Percentiles rank a stretch among this genome's conserved stretches.
Evolutionary conservation across 2,113 vertebrate species (phyloP).

Genomic region (Misgurnus anguillicaudatus): DNA sequence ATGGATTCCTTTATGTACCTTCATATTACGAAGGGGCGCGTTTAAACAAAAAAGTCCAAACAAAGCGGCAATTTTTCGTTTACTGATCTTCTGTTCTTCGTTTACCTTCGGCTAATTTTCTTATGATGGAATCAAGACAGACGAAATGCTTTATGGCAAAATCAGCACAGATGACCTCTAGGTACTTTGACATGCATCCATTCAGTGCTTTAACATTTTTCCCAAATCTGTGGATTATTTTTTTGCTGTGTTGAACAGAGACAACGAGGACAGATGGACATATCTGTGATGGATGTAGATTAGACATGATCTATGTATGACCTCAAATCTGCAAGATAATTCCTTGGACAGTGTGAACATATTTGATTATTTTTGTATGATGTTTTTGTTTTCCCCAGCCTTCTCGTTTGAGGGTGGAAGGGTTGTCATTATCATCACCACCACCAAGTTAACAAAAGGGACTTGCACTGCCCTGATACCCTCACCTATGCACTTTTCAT

Average conservation of each 20-base stretch:
- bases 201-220: slow-evolving; percentile 50
- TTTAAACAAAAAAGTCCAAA: slow-evolving; percentile 21
- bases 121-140: slow-evolving; percentile 41
- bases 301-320: slow-evolving; percentile 40
- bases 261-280: slow-evolving; percentile 40
- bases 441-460: slow-evolving; percentile 12
- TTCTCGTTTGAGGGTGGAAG: slow-evolving; percentile 8
- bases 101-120: slow-evolving; percentile 25
- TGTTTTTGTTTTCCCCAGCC: background rate
- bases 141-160: slow-evolving; percentile 42
- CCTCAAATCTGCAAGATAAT: slow-evolving; percentile 43
- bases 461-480: slow-evolving; percentile 66
- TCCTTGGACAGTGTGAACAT: slow-evolving; percentile 37
- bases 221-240: slow-evolving; percentile 34
- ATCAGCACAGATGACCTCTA: slow-evolving; percentile 49
- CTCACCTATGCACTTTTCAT: slow-evolving; percentile 80
- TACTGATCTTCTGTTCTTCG: slow-evolving; percentile 48
- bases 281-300: slow-evolving; percentile 28
- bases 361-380: slow-evolving; percentile 26
- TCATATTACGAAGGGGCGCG: slow-evolving; percentile 37
- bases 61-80: slow-evolving; percentile 53
- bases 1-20: slow-evolving; percentile 59
- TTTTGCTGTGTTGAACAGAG: slow-evolving; percentile 20
- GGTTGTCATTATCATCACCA: slow-evolving; percentile 10
- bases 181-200: slow-evolving; percentile 57